Base-by-base conservation (phyloP, 1,140 invertebrate genomes). In the Oreohelix idahoensis region DNA sequence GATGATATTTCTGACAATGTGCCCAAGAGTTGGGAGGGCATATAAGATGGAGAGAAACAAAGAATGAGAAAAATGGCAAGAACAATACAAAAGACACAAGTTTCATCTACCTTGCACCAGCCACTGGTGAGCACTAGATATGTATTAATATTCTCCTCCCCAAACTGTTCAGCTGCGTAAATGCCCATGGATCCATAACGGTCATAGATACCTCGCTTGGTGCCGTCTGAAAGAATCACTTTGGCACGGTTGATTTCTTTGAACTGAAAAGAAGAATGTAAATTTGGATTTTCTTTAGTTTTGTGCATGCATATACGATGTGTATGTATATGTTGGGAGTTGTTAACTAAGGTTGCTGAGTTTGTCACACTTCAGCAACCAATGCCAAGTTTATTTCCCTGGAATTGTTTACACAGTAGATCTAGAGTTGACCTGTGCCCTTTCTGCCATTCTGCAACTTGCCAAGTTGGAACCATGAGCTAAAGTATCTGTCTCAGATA, bases 91-190 rank as follows among this genome's bases (percentile, higher is more conserved):
- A 15, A 45, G 15, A 45, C 42, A 45, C 1, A 39, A 58, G 74
- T 11, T 45, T 13, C 15, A 15, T 93, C 93, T 93, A 96, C 96
- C 95, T 98, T 98, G 93, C 97, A 97, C 96, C 97, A 98, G 86
- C 96, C 96, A 87, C 97, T 98, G 80, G 97, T 98, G 17, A 93
- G 84, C 35, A 92, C 89, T 71, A 92, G 90, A 70, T 92, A 93
- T 53, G 92, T 91, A 84, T 91, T 92, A 74, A 93, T 91, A 86
- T 92, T 92, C 73, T 94, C 93, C 83, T 94, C 93, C 36, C 93
- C 93, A 84, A 94, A 91, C 87, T 93, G 93, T 78, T 94, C 93
- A 66, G 93, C 92, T 66, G 93, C 87, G 81, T 93, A 94, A 20
- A 94, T 88, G 38, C 93, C 93, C 77, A 94, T 88, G 11, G 93